Base-by-base conservation (phyloP, 2,113 vertebrate species). In the Thamnaconus septentrionalis region DNA sequence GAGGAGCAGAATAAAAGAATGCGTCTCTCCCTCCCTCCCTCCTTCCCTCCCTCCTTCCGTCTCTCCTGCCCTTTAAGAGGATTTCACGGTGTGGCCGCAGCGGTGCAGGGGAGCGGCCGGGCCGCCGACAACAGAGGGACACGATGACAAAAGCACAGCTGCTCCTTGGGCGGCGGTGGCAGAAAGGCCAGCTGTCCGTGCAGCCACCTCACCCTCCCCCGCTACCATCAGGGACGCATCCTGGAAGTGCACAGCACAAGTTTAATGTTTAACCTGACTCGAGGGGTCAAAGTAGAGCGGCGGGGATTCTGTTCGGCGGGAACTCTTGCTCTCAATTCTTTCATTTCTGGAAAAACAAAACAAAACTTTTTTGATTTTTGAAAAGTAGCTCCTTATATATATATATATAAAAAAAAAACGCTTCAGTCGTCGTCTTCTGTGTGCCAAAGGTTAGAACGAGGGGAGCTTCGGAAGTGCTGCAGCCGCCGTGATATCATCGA, bases 121-220 rank as follows among this genome's bases (percentile, higher is more conserved):
- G 72, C 47, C 61, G 45, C 58, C 45, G 41, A 65, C 73, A 56
- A 78, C 49, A 64, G 72, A 66, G 67, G 6, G 53, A 5, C 18
- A 31, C 18, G 70, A 58, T 74, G 74, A 90, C 88, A 89, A 91
- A 90, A 80, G 88, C 86, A 85, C 90, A 90, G 87, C 89, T 90
- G 91, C 88, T 85, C 75, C 79, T 77, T 80, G 53, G 55, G 61
- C 63, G 54, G 75, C 53, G 6, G 57, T 55, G 31, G 56, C 63
- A 79, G 82, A 82, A 79, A 80, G 62, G 62, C 60, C 77, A 72
- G 79, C 79, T 82, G 84, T 73, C 79, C 71, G 18, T 31, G 18
- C 18, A 31, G 18, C 18, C 18, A 31, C 18, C 18, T 31, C 39
- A 53, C 70, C 63, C 11, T 73, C 77, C 41, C 53, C 65, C 44